Evolutionary conservation across 1,140 invertebrate species (phyloP).

Genomic region (Euura lappo): DNA sequence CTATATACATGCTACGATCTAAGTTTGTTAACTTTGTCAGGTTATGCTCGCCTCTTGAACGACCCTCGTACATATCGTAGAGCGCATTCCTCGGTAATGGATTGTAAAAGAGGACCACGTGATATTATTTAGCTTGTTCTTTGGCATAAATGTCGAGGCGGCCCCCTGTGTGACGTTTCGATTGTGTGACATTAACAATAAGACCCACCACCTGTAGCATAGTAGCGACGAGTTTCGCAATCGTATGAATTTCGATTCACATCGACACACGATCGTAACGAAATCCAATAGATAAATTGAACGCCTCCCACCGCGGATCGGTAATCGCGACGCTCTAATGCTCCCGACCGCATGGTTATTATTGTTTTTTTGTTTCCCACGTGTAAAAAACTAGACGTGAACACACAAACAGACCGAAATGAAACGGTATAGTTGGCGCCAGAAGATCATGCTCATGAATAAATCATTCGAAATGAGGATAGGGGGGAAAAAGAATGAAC

Average conservation of each 20-base stretch:
- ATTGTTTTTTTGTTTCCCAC: too few species aligned
- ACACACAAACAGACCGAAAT: neutral
- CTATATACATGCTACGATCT: neutral
- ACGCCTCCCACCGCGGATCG: neutral
- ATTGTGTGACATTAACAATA: neutral
- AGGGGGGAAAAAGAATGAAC: too few species aligned
- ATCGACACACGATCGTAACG: neutral
- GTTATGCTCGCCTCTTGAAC: neutral
- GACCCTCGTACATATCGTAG: neutral
- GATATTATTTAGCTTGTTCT: constrained; percentile 4
- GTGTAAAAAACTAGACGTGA: neutral
- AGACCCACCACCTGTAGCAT: neutral
- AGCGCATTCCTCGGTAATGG: constrained; percentile 1
- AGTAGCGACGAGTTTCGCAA: neutral
- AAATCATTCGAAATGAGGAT: neutral
- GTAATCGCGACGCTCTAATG: too few species aligned
- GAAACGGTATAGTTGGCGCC: neutral
- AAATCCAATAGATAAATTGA: neutral
- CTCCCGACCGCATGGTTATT: too few species aligned
- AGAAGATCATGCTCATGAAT: neutral
- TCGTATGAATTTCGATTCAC: neutral
- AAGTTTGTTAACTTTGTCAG: neutral
- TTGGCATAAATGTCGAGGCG: neutral
- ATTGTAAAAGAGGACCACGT: neutral
- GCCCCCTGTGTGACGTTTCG: neutral